Evolutionary conservation across 1,140 invertebrate genomes (phyloP).

Genomic region (Ostrea edulis): DNA sequence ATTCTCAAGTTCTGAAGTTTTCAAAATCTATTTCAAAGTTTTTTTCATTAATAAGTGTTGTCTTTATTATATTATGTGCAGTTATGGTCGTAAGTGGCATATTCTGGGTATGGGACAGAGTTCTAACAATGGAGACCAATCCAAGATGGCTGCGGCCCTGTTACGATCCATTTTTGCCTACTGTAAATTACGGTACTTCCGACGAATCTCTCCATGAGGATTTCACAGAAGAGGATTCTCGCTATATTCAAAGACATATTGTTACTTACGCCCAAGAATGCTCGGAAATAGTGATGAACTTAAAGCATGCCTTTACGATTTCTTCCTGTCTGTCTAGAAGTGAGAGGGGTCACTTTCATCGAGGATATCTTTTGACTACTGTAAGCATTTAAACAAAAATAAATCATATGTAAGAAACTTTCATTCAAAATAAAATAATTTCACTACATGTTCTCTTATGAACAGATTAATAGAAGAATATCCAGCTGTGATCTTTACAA

Average conservation of each 20-base stretch:
- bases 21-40: too few relatives aligned
- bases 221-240: neutral
- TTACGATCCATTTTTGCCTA: neutral
- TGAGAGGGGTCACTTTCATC: neutral
- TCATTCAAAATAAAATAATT: too few relatives aligned
- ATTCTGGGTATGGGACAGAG: neutral
- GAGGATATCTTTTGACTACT: neutral
- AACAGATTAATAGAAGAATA: constrained; percentile 15
- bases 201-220: neutral
- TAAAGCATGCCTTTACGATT: neutral
- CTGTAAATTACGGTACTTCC: neutral
- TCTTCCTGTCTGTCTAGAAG: neutral
- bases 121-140: neutral
- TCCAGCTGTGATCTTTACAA: neutral
- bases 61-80: neutral
- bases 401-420: neutral
- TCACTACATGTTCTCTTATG: neutral
- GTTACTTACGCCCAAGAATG: neutral
- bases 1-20: neutral
- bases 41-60: neutral
- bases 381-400: neutral
- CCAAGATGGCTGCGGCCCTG: constrained; percentile 27
- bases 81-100: neutral
- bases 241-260: neutral
- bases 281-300: neutral